A percentile compares a stretch with the other conserved stretches of the same genome.
Conservation (phyloP, 1,140 invertebrate genomes). For the Limonius californicus region DNA sequence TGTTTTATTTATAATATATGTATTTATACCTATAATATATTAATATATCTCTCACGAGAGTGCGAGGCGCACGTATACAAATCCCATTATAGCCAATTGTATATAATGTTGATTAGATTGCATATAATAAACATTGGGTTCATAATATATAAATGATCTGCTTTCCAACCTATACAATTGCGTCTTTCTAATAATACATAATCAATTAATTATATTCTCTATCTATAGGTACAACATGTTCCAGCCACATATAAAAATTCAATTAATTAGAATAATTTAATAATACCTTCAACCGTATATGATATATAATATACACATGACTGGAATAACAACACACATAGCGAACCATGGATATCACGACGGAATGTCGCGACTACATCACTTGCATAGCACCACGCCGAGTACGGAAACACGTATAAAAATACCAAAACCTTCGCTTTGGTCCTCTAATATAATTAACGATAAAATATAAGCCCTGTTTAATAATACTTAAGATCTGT, state of each 20-base stretch:
- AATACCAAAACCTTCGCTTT: constrained; percentile 44
- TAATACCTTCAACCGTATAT: constrained; percentile 34
- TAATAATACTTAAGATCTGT: constrained; percentile 41
- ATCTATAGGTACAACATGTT: constrained; percentile 35
- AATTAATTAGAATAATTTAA: constrained; percentile 32
- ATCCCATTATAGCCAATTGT: constrained; percentile 36
- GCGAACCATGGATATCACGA: constrained; percentile 23
- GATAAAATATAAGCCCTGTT: constrained; percentile 43
- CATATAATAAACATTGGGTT: constrained; percentile 33
- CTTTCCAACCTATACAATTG: constrained; percentile 23
- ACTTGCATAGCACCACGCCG: constrained; percentile 40
- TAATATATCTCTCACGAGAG: constrained; percentile 33
- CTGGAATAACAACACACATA: constrained; percentile 38
- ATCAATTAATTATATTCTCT: constrained; percentile 18
- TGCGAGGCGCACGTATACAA: constrained; percentile 31
- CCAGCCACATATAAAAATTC: constrained; percentile 36
- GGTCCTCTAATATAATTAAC: constrained; percentile 37
- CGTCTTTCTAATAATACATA: constrained; percentile 19
- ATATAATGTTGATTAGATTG: constrained; percentile 36
- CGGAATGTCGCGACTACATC: constrained; percentile 28
- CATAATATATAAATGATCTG: constrained; percentile 26
- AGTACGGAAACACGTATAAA: constrained; percentile 45
- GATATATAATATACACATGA: constrained; percentile 35
- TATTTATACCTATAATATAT: constrained; percentile 37
- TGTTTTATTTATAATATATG: constrained; percentile 38